Conservation (phyloP, 2,888 invertebrate species). For the Sclerodermus sp. region DNA sequence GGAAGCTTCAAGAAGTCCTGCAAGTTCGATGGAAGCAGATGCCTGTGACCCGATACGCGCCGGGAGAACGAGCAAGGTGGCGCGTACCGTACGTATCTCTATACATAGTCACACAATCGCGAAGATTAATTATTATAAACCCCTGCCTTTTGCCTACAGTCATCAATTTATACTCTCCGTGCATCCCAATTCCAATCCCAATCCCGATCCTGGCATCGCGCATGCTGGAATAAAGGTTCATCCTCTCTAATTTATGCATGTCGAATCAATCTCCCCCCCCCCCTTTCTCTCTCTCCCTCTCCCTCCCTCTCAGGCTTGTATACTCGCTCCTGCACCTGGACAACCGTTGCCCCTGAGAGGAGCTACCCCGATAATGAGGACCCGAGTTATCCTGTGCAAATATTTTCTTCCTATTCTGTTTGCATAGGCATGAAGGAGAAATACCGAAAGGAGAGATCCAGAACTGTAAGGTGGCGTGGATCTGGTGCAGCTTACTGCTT, state of each 20-base stretch:
- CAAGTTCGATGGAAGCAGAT: slow-evolving; percentile 11
- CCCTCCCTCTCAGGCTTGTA: slow-evolving; percentile 13
- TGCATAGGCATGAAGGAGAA: slow-evolving; percentile 42
- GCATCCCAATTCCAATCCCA: slow-evolving; percentile 46
- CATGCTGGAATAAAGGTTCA: slow-evolving; percentile 50
- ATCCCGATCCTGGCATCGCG: slow-evolving; percentile 40
- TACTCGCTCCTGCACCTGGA: slow-evolving; percentile 45
- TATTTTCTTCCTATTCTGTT: slow-evolving; percentile 54
- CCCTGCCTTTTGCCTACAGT: slow-evolving; percentile 54
- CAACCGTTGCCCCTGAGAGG: slow-evolving; percentile 40
- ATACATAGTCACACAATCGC: slow-evolving; percentile 34
- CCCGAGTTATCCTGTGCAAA: slow-evolving; percentile 55
- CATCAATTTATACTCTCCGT: slow-evolving; percentile 53
- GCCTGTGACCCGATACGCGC: slow-evolving; percentile 2
- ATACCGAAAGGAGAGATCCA: slow-evolving; percentile 3
- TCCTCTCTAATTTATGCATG: slow-evolving; percentile 58
- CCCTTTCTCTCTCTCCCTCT: slow-evolving; percentile 18
- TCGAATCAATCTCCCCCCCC: slow-evolving; percentile 55
- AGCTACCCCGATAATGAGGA: slow-evolving; percentile 53
- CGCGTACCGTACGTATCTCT: slow-evolving; percentile 12
- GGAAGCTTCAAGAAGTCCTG: no score
- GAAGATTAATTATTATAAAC: slow-evolving; percentile 58
- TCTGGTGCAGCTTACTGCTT: slow-evolving; percentile 7
- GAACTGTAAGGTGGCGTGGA: slow-evolving; percentile 8
- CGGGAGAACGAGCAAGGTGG: slow-evolving; percentile 6